A percentile compares a stretch with the other conserved stretches of the same genome.
These are phyloP conservation scores for Cinclus cinclus DNA, from an alignment of 2,113 vertebrate species.

Conservation along the genomic window DNA sequence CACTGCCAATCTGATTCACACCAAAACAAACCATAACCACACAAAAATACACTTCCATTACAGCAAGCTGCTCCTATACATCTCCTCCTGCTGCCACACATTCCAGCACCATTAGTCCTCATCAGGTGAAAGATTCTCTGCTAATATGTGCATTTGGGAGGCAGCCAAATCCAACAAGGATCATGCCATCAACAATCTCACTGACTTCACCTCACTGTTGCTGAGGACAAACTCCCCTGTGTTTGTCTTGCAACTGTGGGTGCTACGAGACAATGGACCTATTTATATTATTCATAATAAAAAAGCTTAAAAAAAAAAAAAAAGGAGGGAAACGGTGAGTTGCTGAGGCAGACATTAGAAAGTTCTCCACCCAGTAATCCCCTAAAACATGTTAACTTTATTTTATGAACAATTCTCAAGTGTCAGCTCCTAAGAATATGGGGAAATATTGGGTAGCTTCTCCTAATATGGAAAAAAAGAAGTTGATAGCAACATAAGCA, in stretches of 20 bases:
- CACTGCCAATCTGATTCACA: neutral
- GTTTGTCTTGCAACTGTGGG: neutral
- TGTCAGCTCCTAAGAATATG: neutral
- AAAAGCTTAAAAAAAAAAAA: neutral
- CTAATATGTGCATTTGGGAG: neutral
- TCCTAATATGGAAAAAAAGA: neutral
- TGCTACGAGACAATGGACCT: neutral
- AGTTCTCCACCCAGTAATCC: neutral
- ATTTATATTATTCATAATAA: neutral
- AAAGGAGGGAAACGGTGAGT: accelerated
- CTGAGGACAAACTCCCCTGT: neutral
- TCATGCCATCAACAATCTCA: neutral
- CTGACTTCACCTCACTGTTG: neutral
- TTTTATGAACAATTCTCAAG: neutral
- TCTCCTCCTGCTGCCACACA: neutral
- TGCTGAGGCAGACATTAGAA: neutral
- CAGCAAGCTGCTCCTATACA: neutral
- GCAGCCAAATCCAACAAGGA: constrained; percentile 19
- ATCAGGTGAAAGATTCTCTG: neutral
- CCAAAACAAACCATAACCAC: neutral
- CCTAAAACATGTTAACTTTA: neutral
- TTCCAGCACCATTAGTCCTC: neutral
- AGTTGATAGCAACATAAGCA: neutral
- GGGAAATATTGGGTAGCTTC: neutral
- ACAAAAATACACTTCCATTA: neutral